Base-by-base conservation (phyloP, 2,797 vertebrate species). In the Amniataba percoides region DNA sequence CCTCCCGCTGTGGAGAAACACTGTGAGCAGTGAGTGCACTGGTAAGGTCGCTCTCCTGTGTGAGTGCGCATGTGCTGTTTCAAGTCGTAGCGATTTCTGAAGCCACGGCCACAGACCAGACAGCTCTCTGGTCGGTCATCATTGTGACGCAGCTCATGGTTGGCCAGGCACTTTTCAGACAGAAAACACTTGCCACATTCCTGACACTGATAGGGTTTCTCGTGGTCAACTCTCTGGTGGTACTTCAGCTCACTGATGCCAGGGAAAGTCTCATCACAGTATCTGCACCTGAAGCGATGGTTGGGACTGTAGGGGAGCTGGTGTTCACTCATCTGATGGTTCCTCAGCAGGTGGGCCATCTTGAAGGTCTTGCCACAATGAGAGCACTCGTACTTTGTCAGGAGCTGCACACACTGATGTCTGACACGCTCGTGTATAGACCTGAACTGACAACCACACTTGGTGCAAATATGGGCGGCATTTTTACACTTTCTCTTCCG, bases 31-130 rank as follows among this genome's bases (percentile, higher is more conserved):
- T 92, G 92, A 0, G 90, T 93, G 83, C 94, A 95, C 87, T 95
- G 94, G 69, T 95, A 95, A 0, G 94, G 94, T 0, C 94, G 91
- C 84, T 95, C 94, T 0, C 94, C 94, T 0, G 94, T 95, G 82
- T 95, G 94, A 0, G 94, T 95, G 65, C 94, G 92, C 92, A 93
- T 93, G 81, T 94, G 94, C 75, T 94, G 93, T 86, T 95, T 95
- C 68, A 95, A 59, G 81, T 95, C 93, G 15, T 93, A 94, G 72
- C 93, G 91, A 83, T 94, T 94, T 0, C 92, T 77, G 75, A 95
- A 95, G 71, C 92, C 93, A 0, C 93, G 92, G 8, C 93, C 89
- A 0, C 94, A 95, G 0, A 94, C 93, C 0, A 72, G 75, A n/a
- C 94, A 95, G 79, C 91, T 92, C 56, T 95, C 93, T 0, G 94